phyloP scores from a whole-genome alignment of 2,888 invertebrate species.

The Xestia sexstrigata region DNA sequence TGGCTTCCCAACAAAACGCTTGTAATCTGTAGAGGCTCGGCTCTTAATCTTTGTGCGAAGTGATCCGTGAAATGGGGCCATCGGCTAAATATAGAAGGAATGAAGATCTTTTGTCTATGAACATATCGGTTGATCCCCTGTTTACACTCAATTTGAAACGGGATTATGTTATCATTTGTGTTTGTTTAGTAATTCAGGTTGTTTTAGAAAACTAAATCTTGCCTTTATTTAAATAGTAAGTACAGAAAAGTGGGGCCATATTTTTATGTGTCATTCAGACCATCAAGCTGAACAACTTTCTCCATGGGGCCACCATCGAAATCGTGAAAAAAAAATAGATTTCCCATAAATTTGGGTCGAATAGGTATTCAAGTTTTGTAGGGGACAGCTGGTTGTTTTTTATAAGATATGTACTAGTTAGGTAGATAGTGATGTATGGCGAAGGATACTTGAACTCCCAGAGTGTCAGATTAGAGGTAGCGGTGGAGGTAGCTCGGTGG shows the following conservation, averaged over 20 bases:
- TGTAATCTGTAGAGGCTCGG: conserved; percentile 41
- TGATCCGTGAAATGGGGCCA: conserved; percentile 51
- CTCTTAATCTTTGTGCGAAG: conserved; percentile 53
- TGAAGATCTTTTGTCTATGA: conserved; percentile 30
- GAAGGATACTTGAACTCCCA: conserved; percentile 15
- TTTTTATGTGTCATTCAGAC: background rate
- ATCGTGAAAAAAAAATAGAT: too few relatives aligned
- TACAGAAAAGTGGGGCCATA: background rate
- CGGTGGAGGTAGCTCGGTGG: background rate
- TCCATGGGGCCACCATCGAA: background rate
- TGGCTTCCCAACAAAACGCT: conserved; percentile 21
- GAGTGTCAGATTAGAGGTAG: conserved; percentile 49
- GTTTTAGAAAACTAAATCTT: background rate
- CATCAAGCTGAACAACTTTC: background rate
- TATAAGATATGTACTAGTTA: conserved; percentile 7
- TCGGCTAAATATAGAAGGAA: conserved; percentile 32
- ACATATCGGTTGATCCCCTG: conserved; percentile 7
- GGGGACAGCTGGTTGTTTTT: background rate
- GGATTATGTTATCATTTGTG: background rate
- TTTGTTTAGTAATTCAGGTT: background rate
- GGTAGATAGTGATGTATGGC: conserved; percentile 22
- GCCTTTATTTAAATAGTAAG: background rate
- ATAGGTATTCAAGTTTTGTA: background rate
- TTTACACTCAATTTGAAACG: conserved; percentile 20
- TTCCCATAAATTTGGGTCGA: background rate